A percentile compares a stretch with the other conserved stretches of the same genome.
These are phyloP conservation scores for Podiceps cristatus DNA, from an alignment of 2,113 vertebrate genomes.

Conservation along the genomic window DNA sequence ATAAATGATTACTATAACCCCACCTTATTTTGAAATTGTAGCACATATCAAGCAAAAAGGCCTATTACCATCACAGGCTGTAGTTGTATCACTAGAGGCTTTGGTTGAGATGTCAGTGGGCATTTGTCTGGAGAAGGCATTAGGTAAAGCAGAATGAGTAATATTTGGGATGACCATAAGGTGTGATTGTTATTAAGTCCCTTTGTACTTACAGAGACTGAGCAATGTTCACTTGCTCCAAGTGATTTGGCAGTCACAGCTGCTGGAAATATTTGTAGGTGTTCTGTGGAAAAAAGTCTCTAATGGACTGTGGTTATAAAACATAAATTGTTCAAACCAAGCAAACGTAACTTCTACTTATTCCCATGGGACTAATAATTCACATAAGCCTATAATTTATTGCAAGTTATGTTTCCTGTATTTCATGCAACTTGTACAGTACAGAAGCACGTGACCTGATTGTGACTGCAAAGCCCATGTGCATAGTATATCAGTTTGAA, in stretches of 20 bases:
- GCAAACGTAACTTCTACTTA: neutral
- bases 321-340: neutral
- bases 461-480: neutral
- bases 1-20: neutral
- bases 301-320: neutral
- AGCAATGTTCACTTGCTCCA: neutral
- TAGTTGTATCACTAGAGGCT: neutral
- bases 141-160: constrained; percentile 6
- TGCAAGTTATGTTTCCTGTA: neutral
- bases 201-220: neutral
- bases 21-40: neutral
- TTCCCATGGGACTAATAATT: neutral
- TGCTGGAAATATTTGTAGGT: neutral
- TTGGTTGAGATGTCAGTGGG: neutral
- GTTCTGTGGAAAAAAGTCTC: neutral
- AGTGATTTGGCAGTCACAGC: neutral
- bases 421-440: neutral
- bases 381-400: neutral
- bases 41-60: neutral
- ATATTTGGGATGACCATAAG: neutral
- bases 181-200: neutral
- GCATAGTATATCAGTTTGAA: neutral
- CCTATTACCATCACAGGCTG: neutral
- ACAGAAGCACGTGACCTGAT: neutral
- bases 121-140: neutral